Evolutionary conservation across 2,888 invertebrate species (phyloP).

Genomic region (Cacoxenus indagator): DNA sequence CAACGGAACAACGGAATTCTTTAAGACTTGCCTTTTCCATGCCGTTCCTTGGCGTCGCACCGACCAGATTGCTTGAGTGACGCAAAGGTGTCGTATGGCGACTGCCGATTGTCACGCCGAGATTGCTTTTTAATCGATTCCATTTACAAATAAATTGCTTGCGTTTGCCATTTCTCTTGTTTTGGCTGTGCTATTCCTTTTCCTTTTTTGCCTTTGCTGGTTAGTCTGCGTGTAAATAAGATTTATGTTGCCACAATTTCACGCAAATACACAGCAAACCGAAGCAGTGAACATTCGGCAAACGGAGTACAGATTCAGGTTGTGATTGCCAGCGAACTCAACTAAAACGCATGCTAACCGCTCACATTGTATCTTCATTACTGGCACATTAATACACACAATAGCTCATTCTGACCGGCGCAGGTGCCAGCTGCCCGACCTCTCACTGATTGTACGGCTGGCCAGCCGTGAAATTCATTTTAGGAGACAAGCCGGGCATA

Average conservation of each 20-base stretch:
- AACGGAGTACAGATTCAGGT: not conserved
- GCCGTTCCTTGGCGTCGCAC: slow-evolving; percentile 63
- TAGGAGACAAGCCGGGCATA: not conserved
- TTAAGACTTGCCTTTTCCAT: slow-evolving; percentile 34
- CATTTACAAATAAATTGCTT: slow-evolving; percentile 71
- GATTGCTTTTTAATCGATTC: slow-evolving; percentile 71
- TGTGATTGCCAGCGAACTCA: not conserved
- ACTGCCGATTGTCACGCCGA: slow-evolving; percentile 44
- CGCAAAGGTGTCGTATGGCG: slow-evolving; percentile 59
- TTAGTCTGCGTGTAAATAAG: not conserved
- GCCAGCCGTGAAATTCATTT: slow-evolving; percentile 25
- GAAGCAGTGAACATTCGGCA: not conserved
- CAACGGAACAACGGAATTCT: not conserved
- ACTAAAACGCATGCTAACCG: slow-evolving; percentile 12
- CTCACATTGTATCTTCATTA: slow-evolving; percentile 50
- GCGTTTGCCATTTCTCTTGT: slow-evolving; percentile 51
- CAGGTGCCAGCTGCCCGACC: slow-evolving; percentile 16
- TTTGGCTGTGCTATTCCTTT: slow-evolving; percentile 28
- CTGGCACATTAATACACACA: slow-evolving; percentile 27
- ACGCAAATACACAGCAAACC: not conserved
- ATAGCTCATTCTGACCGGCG: not conserved
- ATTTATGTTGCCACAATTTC: not conserved
- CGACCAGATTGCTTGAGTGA: slow-evolving; percentile 57
- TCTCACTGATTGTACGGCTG: slow-evolving; percentile 26
- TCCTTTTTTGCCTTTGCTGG: not conserved